phyloP scores from a whole-genome alignment of 2,113 vertebrate species.

The Heliornis fulica region DNA sequence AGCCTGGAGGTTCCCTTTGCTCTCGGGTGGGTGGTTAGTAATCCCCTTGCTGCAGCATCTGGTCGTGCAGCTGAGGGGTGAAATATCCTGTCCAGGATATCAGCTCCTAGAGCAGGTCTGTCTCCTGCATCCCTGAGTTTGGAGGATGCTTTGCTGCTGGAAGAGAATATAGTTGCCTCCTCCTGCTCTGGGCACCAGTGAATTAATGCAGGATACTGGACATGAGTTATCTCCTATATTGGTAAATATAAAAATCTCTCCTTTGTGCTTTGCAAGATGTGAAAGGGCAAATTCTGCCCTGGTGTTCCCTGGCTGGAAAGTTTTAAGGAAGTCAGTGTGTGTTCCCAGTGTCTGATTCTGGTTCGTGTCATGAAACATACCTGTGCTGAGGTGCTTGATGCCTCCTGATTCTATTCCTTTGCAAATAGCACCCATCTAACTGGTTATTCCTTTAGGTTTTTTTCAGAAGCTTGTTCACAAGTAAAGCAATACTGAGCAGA shows the following conservation, averaged over 20 bases:
- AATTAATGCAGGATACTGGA: not conserved
- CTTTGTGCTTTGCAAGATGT: not conserved
- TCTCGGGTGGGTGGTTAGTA: not conserved
- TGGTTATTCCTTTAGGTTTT: not conserved
- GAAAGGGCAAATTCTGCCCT: not conserved
- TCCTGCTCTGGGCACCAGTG: not conserved
- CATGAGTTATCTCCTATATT: not conserved
- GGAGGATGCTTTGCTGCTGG: not conserved
- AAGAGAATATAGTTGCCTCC: not conserved
- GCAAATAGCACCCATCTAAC: not conserved
- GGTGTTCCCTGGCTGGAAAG: not conserved
- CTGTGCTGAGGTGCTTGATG: accelerated
- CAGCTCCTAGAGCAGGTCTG: not conserved
- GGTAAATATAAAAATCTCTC: not conserved
- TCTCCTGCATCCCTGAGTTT: not conserved
- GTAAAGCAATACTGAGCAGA: not conserved
- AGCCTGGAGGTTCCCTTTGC: not conserved
- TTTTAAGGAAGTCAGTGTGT: not conserved
- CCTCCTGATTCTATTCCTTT: not conserved
- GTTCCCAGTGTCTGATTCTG: not conserved
- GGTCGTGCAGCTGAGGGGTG: not conserved
- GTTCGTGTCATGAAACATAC: not conserved
- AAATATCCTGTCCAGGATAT: not conserved
- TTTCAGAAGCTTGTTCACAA: not conserved
- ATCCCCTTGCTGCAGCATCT: accelerated